Evolutionary conservation across 2,113 vertebrate species (phyloP), one percentile per base, ranked within the genome.

Genomic region (Ramphastos sulfuratus): DNA sequence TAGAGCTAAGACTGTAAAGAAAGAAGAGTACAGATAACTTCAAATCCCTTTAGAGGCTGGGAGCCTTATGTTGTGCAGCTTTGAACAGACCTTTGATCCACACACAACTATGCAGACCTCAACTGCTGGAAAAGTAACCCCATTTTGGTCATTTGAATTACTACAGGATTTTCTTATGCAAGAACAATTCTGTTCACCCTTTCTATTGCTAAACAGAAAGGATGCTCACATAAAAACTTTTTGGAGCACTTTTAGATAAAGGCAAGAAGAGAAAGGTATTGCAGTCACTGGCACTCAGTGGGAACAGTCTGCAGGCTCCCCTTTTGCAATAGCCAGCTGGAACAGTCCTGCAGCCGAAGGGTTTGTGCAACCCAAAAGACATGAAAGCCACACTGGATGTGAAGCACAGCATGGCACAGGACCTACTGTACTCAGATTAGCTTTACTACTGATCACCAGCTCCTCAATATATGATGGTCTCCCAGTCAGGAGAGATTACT

Each of bases 91-190:
- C 5, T 61, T 37, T 1, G 2, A 54, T 20, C 21, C n/a, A 24
- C 0, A 0, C 0, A 3, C 28, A 65, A n/a, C 9, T 3, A 0
- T 33, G 31, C 9, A 66, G 23, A 39, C 31, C 60, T 24, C 3
- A 0, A 3, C 7, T 2, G 0, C 33, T 50, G 13, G 39, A 85
- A 73, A 3, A 44, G 6, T 44, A 33, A 64, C 9, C 2, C 4
- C 7, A 7, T 80, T 76, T 67, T 86, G 21, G 39, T 82, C 18
- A 73, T 73, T 61, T 0, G 1, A 52, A 21, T 56, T 44, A 12
- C 33, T 33, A 1, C 1, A 65, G 44, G n/a, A 75, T 79, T 54
- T 79, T 67, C 78, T 87, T 72, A 39, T 25, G 11, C 7, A 21
- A 67, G 20, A 67, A 67, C 16, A 85, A 15, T 5, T 63, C 6